phyloP scores from a whole-genome alignment of 1,140 invertebrate genomes.

The Epicauta chinensis region DNA sequence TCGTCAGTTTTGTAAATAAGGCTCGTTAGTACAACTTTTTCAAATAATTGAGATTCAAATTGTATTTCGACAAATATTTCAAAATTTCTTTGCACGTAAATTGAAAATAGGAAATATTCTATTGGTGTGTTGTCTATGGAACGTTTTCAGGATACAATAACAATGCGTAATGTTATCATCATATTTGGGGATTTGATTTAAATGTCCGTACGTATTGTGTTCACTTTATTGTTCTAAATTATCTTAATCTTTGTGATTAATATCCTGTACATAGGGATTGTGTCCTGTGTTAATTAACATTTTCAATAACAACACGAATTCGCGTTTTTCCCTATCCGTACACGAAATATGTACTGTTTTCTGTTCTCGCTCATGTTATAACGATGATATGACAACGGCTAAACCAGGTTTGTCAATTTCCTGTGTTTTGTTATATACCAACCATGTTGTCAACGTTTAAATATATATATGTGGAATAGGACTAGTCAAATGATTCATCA shows the following conservation, averaged over 20 bases:
- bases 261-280: conserved; percentile 5
- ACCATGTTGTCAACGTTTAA: neutral
- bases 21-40: too few relatives aligned
- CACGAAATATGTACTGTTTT: neutral
- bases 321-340: neutral
- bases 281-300: conserved; percentile 12
- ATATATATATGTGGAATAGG: too few relatives aligned
- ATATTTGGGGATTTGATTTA: conserved; percentile 4
- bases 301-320: conserved; percentile 7
- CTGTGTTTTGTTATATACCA: conserved; percentile 1
- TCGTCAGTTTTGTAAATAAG: too few relatives aligned
- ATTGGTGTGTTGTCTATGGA: too few relatives aligned
- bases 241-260: conserved; percentile 7
- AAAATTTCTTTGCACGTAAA: too few relatives aligned
- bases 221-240: conserved; percentile 5
- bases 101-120: too few relatives aligned
- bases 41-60: too few relatives aligned
- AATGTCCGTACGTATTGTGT: conserved; percentile 5
- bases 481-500: too few relatives aligned
- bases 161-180: too few relatives aligned
- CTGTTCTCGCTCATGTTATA: neutral
- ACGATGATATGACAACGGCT: conserved; percentile 6
- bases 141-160: too few relatives aligned
- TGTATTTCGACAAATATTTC: too few relatives aligned
- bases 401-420: conserved; percentile 11